These are phyloP conservation scores for Rhingia rostrata DNA, from an alignment of 2,888 invertebrate genomes.

Conservation along the genomic window DNA sequence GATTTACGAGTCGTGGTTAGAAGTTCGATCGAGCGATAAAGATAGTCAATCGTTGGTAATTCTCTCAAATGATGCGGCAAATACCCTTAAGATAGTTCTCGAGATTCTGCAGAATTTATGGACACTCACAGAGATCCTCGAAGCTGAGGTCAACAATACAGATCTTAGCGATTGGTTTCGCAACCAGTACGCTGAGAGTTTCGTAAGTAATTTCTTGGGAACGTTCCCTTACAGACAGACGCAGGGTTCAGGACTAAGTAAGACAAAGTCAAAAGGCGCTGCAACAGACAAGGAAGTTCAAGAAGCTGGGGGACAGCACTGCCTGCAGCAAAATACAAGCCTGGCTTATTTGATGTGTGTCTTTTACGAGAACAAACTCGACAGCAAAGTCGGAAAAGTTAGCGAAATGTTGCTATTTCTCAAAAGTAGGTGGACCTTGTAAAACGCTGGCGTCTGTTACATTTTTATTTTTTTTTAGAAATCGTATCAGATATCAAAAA, in stretches of 20 bases:
- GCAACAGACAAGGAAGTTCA: conserved; percentile 77
- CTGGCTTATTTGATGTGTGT: conserved; percentile 84
- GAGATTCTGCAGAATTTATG: conserved; percentile 87
- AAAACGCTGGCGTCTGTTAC: neutral
- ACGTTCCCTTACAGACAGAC: conserved; percentile 80
- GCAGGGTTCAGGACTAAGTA: conserved; percentile 48
- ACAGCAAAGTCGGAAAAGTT: conserved; percentile 52
- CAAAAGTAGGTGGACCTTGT: conserved; percentile 52
- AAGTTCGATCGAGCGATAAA: conserved; percentile 85
- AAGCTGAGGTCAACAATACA: conserved; percentile 78
- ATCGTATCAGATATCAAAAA: conserved; percentile 63
- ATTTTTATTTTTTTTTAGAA: conserved; percentile 39
- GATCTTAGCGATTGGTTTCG: conserved; percentile 84
- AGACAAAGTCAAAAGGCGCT: conserved; percentile 81
- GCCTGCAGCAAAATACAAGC: conserved; percentile 84
- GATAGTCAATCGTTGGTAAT: conserved; percentile 76
- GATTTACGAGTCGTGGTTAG: conserved; percentile 92
- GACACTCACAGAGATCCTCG: conserved; percentile 82
- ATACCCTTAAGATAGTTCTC: conserved; percentile 86
- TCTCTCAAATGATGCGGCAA: conserved; percentile 86
- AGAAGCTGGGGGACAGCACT: conserved; percentile 82
- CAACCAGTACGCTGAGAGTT: conserved; percentile 84
- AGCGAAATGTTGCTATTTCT: conserved; percentile 65
- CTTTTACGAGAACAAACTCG: conserved; percentile 77
- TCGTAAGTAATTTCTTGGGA: conserved; percentile 85